phyloP scores from a whole-genome alignment of 1,140 invertebrate species.

The Caenorhabditis brenneri region DNA sequence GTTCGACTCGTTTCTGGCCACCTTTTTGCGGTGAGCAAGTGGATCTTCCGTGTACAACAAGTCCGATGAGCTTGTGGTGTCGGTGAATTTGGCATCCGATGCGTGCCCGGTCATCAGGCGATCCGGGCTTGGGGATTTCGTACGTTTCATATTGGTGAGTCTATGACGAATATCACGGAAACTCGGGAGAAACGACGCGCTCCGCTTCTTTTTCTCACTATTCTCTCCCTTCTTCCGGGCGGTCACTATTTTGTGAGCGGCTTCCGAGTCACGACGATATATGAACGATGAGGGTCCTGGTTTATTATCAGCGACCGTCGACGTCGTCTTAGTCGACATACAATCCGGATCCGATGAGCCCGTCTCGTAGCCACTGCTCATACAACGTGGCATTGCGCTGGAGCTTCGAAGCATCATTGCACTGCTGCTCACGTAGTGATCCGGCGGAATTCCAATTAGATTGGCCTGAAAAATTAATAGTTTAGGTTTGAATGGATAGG shows the following conservation, averaged over 20 bases:
- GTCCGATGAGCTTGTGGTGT: neutral
- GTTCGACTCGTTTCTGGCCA: slow-evolving; percentile 6
- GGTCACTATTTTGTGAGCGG: neutral
- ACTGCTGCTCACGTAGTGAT: neutral
- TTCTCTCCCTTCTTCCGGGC: neutral
- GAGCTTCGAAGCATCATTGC: neutral
- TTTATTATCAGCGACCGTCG: neutral
- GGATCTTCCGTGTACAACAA: neutral
- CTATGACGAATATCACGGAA: neutral
- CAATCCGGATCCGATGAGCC: neutral
- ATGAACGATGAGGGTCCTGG: neutral
- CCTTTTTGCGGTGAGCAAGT: neutral
- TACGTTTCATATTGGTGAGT: neutral
- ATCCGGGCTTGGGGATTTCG: neutral
- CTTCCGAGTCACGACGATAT: slow-evolving; percentile 14
- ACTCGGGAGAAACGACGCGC: slow-evolving; percentile 6
- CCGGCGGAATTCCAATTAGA: slow-evolving; percentile 1
- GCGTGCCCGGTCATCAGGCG: neutral
- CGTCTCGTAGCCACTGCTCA: slow-evolving; percentile 3
- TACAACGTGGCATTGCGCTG: slow-evolving; percentile 28
- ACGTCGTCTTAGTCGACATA: neutral
- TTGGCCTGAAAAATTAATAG: neutral
- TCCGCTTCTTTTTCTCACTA: neutral
- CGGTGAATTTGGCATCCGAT: neutral
- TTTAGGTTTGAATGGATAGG: neutral